Conservation (phyloP, 2,797 vertebrate species). For the Xenops minutus region DNA sequence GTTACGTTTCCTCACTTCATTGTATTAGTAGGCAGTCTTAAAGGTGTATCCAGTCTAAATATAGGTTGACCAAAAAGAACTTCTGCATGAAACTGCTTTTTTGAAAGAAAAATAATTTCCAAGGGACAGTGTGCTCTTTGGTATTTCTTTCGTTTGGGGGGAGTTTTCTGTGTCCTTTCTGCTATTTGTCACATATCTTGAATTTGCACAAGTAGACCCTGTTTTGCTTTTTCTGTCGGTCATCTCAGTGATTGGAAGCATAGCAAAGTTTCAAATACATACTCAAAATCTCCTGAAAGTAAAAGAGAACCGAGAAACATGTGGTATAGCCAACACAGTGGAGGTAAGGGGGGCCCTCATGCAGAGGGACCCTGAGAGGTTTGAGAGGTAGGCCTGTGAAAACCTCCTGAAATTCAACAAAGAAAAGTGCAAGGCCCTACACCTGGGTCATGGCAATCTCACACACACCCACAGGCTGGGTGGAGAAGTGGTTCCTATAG, state of each 20-base stretch:
- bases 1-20: not conserved
- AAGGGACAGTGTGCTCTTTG: not conserved
- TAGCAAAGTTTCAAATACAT: not conserved
- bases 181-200: not conserved
- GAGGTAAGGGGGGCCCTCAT: not conserved
- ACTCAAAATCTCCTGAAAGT: not conserved
- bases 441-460: fast-evolving
- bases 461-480: not conserved
- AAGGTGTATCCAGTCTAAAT: not conserved
- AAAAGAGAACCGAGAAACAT: not conserved
- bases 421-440: not conserved
- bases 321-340: too few species aligned
- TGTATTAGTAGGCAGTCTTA: not conserved
- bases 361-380: not conserved
- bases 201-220: not conserved
- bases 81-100: not conserved
- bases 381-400: not conserved
- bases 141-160: not conserved
- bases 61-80: not conserved
- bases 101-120: not conserved
- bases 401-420: not conserved
- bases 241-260: not conserved
- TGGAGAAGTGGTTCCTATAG: not conserved
- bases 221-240: not conserved
- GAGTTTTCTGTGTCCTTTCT: not conserved